These are phyloP conservation scores for Gymnoscopelus braueri DNA, from an alignment of 2,797 vertebrate species.

Conservation along the genomic window DNA sequence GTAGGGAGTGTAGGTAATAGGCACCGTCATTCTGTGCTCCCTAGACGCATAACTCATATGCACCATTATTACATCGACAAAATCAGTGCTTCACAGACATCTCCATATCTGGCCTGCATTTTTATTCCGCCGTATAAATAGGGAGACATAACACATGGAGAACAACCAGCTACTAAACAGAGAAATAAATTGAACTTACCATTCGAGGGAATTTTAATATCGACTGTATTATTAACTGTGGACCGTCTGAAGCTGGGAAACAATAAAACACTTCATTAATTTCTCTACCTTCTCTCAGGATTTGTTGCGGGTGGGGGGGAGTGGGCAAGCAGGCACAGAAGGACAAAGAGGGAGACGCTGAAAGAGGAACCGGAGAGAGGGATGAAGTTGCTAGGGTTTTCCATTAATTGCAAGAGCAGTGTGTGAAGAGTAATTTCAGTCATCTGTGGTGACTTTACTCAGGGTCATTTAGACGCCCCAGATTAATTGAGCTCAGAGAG, in stretches of 20 bases:
- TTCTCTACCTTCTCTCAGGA: conserved; percentile 52
- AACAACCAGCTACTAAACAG: conserved; percentile 57
- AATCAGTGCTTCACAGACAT: conserved; percentile 70
- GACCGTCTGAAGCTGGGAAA: conserved; percentile 55
- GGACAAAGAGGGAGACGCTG: not conserved
- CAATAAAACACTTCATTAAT: conserved; percentile 73
- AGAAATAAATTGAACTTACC: conserved; percentile 51
- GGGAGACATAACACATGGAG: conserved; percentile 48
- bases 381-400: conserved; percentile 27
- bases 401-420: conserved; percentile 44
- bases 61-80: conserved; percentile 71
- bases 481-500: conserved; percentile 64
- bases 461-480: conserved; percentile 62
- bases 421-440: conserved; percentile 59
- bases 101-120: conserved; percentile 64
- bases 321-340: too few species aligned
- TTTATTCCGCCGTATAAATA: conserved; percentile 39
- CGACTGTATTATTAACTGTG: conserved; percentile 73
- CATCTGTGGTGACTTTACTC: conserved; percentile 55
- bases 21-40: conserved; percentile 53
- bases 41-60: conserved; percentile 74
- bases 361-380: not conserved
- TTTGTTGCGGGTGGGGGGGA: conserved; percentile 38
- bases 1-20: conserved; percentile 56
- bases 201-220: conserved; percentile 59